A percentile compares a stretch with the other conserved stretches of the same genome.
phyloP scores from a whole-genome alignment of 2,797 vertebrate species.

The Cyclura pinguis region DNA sequence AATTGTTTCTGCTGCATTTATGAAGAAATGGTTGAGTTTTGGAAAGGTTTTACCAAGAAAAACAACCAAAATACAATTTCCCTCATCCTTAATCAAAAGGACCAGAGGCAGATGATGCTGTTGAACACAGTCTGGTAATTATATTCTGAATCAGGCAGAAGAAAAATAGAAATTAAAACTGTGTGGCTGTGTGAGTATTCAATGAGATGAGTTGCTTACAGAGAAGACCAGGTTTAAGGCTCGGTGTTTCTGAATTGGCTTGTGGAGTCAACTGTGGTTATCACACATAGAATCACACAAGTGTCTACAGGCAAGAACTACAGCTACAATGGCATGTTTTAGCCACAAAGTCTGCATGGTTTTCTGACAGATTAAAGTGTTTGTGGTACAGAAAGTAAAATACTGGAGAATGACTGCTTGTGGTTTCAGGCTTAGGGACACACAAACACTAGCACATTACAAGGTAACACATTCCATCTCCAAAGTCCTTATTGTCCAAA shows the following conservation, averaged over 20 bases:
- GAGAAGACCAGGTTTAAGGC: background rate
- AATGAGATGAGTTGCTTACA: background rate
- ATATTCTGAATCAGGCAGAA: background rate
- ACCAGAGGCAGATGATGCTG: too few species aligned
- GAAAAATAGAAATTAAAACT: background rate
- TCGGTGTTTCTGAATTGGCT: background rate
- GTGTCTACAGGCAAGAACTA: background rate
- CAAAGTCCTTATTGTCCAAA: conserved; percentile 24
- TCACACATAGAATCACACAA: too few species aligned
- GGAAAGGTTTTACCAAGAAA: too few species aligned
- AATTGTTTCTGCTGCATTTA: too few species aligned
- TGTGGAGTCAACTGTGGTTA: background rate
- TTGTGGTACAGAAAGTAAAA: background rate
- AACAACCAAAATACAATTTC: too few species aligned
- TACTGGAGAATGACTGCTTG: background rate
- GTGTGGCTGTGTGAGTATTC: background rate
- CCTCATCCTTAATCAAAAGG: too few species aligned
- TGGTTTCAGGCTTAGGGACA: background rate
- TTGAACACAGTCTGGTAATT: background rate
- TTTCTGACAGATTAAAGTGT: background rate
- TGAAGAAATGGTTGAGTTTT: too few species aligned
- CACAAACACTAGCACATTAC: background rate
- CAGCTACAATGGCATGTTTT: too few species aligned
- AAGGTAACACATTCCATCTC: background rate
- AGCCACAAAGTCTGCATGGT: background rate